These are phyloP conservation scores for Siniperca scherzeri DNA, from an alignment of 2,797 vertebrate species.

Conservation along the genomic window DNA sequence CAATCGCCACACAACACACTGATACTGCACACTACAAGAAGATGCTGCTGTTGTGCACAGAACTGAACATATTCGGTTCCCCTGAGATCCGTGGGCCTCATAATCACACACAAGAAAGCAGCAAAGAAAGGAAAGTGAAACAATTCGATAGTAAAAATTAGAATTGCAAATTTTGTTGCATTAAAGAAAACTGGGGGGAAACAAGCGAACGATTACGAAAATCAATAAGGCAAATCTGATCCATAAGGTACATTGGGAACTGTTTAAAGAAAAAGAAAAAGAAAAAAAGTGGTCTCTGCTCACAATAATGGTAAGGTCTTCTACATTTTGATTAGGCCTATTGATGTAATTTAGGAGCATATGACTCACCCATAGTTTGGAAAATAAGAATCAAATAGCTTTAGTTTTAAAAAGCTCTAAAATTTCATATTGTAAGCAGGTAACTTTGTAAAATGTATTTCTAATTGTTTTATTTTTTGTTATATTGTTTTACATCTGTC, in stretches of 20 bases:
- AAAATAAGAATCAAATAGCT: neutral
- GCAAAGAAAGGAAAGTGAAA: slow-evolving; percentile 1
- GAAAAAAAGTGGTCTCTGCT: neutral
- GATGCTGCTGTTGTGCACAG: slow-evolving; percentile 3
- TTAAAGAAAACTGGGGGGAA: slow-evolving; percentile 15
- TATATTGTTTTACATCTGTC: neutral
- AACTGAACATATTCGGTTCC: slow-evolving; percentile 24
- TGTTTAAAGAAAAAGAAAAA: slow-evolving; percentile 4
- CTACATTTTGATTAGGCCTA: slow-evolving; percentile 1
- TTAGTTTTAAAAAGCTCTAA: neutral
- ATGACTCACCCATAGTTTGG: neutral
- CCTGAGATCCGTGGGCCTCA: slow-evolving; percentile 10
- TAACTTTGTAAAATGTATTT: neutral
- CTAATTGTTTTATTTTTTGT: neutral
- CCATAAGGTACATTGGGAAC: neutral
- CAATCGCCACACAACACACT: neutral
- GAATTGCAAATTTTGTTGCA: slow-evolving; percentile 39
- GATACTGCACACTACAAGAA: neutral
- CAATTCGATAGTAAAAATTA: slow-evolving; percentile 27
- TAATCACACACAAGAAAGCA: slow-evolving; percentile 33
- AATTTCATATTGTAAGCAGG: neutral
- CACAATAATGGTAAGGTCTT: neutral
- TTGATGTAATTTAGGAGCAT: neutral
- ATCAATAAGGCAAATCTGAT: slow-evolving; percentile 40
- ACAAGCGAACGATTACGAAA: slow-evolving; percentile 39